Base-by-base conservation (phyloP, 2,797 vertebrate species). In the Poeciliopsis paucimaculata region DNA sequence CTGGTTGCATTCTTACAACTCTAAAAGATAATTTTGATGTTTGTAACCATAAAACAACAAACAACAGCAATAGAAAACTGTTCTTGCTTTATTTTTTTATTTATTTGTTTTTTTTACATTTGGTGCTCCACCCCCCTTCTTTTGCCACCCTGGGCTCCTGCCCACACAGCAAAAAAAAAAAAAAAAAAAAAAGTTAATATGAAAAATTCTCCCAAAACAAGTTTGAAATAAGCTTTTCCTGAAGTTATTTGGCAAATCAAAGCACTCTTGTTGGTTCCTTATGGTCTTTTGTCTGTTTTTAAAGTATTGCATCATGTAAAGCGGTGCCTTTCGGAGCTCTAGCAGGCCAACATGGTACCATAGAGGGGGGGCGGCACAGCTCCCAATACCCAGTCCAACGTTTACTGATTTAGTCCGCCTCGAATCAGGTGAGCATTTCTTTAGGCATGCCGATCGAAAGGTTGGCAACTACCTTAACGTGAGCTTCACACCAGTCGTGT, bases 381-480 rank as follows among this genome's bases (percentile, higher is more conserved):
- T 66, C 83, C 77, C 72, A 13, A 66, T 80, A 84, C 82, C 73
- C 82, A 74, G 81, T 79, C 88, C 77, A 79, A 86, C 82, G 89
- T 93, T 93, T 92, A 91, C 90, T 86, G 41, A 84, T 90, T 86
- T 80, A 88, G 84, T 71, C 87, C 73, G 77, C 75, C 77, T 76
- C 82, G 64, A 75, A 85, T 84, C 83, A 31, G 82, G 82, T 45
- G 74, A 77, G 77, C 86, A 5, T 82, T 84, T 92, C 77, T 84
- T 80, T 80, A 47, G 77, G 16, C 34, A 72, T 73, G 80, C 87
- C 68, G 77, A 86, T 81, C 77, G 57, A 88, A 94, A 94, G 89
- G 94, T 92, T 93, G 95, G 96, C 96, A 94, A 93, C 96, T 95
- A 94, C 95, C 96, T 95, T 91, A 91, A 93, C 93, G 94, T 94